Conservation (phyloP, 2,113 vertebrate species). For the Bambusicola thoracicus region DNA sequence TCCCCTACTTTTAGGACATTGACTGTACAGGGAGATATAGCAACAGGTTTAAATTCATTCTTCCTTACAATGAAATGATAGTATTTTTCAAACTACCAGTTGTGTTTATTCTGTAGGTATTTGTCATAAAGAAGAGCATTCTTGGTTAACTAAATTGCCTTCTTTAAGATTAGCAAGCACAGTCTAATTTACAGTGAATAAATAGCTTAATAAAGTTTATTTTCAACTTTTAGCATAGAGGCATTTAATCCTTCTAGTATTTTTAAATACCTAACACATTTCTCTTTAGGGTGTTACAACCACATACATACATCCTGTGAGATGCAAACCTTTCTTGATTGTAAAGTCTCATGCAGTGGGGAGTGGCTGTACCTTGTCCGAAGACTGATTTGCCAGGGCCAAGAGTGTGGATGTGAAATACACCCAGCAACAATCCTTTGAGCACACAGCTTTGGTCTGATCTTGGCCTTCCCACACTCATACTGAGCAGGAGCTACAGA, state of each 20-base stretch:
- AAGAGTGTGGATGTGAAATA: conserved; percentile 85
- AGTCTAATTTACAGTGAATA: not conserved
- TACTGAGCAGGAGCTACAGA: conserved; percentile 56
- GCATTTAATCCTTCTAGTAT: not conserved
- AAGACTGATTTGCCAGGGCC: conserved; percentile 98
- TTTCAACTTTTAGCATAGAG: not conserved
- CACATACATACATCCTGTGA: not conserved
- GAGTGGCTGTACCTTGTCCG: conserved; percentile 79
- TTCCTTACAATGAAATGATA: not conserved
- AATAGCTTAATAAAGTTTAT: not conserved
- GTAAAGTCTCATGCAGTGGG: not conserved
- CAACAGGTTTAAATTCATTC: not conserved
- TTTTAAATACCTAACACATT: not conserved
- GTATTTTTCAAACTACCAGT: not conserved
- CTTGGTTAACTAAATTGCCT: not conserved
- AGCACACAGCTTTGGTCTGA: conserved; percentile 84
- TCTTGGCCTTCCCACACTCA: conserved; percentile 84
- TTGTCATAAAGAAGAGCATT: not conserved
- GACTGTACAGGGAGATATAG: not conserved
- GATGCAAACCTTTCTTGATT: not conserved
- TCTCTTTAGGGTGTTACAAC: not conserved
- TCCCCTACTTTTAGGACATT: not conserved
- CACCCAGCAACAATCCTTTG: conserved; percentile 95
- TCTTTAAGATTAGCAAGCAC: not conserved
- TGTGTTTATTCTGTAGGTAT: not conserved